Conservation (phyloP, 2,888 invertebrate species). For the Harpagoxenus sublaevis region DNA sequence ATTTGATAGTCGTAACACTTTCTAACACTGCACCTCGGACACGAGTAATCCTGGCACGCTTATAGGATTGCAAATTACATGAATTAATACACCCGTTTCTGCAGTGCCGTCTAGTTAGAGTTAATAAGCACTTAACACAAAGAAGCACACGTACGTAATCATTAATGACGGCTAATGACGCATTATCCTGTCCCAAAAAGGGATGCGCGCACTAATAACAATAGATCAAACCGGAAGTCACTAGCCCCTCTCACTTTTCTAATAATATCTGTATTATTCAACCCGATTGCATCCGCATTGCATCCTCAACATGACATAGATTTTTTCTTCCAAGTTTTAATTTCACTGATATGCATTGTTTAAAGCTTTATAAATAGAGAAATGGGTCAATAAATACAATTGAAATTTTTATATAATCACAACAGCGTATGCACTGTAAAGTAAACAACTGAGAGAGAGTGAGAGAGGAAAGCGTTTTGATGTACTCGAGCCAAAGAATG, state of each 20-base stretch:
- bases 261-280: constrained; percentile 31
- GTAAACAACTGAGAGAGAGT: not conserved
- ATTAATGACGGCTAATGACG: constrained; percentile 69
- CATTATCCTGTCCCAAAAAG: constrained; percentile 57
- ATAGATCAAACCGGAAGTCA: constrained; percentile 46
- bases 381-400: not conserved
- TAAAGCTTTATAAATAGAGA: not conserved
- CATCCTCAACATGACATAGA: not conserved
- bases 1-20: constrained; percentile 56
- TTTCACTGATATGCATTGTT: not conserved
- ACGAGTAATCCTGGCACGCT: constrained; percentile 55
- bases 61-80: constrained; percentile 68
- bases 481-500: not conserved
- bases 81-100: constrained; percentile 72
- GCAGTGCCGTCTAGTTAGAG: constrained; percentile 57
- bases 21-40: constrained; percentile 54
- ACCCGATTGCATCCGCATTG: constrained; percentile 13
- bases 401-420: not conserved
- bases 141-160: constrained; percentile 59
- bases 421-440: not conserved
- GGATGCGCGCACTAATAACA: constrained; percentile 42
- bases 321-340: not conserved
- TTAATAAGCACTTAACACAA: constrained; percentile 72
- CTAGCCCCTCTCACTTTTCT: constrained; percentile 20
- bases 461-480: not conserved